Evolutionary conservation across 2,797 vertebrate species (phyloP).

Genomic region (Margarornis squamiger): DNA sequence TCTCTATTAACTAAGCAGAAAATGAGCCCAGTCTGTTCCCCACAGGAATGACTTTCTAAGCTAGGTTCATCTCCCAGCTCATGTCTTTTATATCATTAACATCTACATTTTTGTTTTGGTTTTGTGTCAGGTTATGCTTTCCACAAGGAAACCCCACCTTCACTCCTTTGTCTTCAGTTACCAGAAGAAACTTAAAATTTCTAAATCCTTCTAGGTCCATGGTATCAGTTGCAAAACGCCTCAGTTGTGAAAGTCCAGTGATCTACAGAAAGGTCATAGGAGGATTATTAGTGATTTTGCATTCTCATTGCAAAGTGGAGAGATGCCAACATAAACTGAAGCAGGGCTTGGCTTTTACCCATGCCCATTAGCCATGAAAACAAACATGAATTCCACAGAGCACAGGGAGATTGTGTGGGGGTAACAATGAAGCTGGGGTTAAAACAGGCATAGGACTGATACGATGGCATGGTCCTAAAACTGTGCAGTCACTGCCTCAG

Average conservation of each 20-base stretch:
- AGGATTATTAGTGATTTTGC: neutral
- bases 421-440: neutral
- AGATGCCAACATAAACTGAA: neutral
- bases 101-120: neutral
- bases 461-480: neutral
- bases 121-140: neutral
- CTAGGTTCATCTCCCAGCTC: neutral
- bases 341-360: neutral
- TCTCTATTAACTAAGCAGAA: neutral
- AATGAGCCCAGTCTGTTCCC: neutral
- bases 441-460: neutral
- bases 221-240: neutral
- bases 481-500: neutral
- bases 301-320: neutral
- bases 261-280: neutral
- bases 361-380: neutral
- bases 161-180: neutral
- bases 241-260: neutral
- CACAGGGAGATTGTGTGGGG: neutral
- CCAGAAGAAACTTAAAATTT: neutral
- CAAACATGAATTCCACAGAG: neutral
- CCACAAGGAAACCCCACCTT: neutral
- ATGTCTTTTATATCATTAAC: neutral
- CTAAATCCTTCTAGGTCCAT: neutral
- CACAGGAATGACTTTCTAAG: neutral